Conservation (phyloP, 2,888 invertebrate species). For the Acanthosepion lycidas region DNA sequence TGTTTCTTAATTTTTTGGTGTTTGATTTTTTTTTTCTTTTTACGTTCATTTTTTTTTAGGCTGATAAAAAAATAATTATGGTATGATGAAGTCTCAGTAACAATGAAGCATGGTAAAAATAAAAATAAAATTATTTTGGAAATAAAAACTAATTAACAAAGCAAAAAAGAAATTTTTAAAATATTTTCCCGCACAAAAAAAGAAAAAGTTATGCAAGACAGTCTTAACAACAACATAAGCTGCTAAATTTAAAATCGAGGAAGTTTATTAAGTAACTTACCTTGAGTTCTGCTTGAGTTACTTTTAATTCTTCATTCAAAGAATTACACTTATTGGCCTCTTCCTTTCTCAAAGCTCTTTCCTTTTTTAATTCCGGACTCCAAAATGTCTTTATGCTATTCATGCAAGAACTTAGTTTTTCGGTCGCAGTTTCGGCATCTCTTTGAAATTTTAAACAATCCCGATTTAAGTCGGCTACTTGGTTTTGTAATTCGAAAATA, state of each 20-base stretch:
- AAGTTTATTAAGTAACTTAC: conserved; percentile 76
- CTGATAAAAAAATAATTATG: too few species aligned
- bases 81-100: too few species aligned
- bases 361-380: conserved; percentile 99
- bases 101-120: too few species aligned
- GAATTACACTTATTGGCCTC: conserved; percentile 97
- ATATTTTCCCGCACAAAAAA: background rate
- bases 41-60: too few species aligned
- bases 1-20: too few species aligned
- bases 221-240: background rate
- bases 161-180: too few species aligned
- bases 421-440: conserved; percentile 84
- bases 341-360: conserved; percentile 95
- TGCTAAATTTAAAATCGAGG: background rate
- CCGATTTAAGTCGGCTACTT: conserved; percentile 94
- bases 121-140: too few species aligned
- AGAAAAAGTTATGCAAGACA: background rate
- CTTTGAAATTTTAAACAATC: conserved; percentile 84
- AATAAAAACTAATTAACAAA: too few species aligned
- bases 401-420: conserved; percentile 98
- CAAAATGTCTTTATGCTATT: conserved; percentile 99
- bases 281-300: conserved; percentile 97
- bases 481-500: conserved; percentile 77
- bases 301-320: conserved; percentile 95
- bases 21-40: too few species aligned